A percentile compares a stretch with the other conserved stretches of the same genome.
Conservation (phyloP, 64 coral and sea anemone species). For the Pocillopora damicornis region DNA sequence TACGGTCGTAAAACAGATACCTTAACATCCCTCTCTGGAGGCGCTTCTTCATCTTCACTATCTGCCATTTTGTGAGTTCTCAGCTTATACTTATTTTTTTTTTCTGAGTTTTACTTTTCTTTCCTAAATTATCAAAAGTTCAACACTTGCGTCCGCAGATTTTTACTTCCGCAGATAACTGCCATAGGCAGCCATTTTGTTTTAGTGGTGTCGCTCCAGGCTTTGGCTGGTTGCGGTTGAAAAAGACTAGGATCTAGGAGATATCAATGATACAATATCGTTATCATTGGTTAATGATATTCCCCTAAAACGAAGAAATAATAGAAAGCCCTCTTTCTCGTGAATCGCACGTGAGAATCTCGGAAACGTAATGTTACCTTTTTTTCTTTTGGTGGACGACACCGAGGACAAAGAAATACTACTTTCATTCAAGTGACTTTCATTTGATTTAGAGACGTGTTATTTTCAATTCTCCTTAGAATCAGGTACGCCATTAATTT, state of each 20-base stretch:
- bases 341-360: not conserved
- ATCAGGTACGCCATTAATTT: no score
- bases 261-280: not conserved
- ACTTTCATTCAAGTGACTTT: no score
- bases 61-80: slow-evolving; percentile 42
- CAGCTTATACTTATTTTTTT: not conserved
- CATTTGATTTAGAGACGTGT: no score
- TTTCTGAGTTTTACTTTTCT: not conserved
- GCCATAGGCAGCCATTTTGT: slow-evolving; percentile 1
- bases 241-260: slow-evolving; percentile 1
- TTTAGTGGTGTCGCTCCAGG: no score
- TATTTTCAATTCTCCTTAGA: no score
- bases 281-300: no score
- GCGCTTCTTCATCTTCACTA: slow-evolving; percentile 28
- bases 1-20: not conserved
- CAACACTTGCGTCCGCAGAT: not conserved
- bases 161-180: not conserved
- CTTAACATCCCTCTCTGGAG: slow-evolving; percentile 71
- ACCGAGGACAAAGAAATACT: no score
- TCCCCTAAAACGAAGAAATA: no score
- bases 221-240: not conserved
- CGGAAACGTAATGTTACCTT: no score
- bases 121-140: not conserved
- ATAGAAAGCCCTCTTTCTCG: not conserved
- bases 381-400: no score